Evolutionary conservation across 2,113 vertebrate species (phyloP), one percentile per base, ranked within the genome.

Genomic region (Grammomys dolichurus): DNA sequence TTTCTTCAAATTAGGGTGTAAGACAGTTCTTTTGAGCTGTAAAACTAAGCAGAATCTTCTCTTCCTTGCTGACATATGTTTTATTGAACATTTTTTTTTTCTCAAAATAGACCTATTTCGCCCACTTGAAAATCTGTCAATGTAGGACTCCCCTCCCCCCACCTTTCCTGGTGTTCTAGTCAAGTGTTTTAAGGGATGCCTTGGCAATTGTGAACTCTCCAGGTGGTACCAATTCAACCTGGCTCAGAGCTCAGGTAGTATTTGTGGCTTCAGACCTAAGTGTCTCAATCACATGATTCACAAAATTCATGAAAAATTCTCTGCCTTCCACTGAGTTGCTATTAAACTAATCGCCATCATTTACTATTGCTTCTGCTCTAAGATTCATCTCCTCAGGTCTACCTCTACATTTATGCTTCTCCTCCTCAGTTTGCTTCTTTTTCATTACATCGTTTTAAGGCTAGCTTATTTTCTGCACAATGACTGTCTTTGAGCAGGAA

Each of bases 61-160:
- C 88, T 97, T 96, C 90, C 95, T 95, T 97, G 89, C 82, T 92
- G 86, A 96, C 96, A 98, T 97, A 98, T 98, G 97, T 97, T 97
- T 95, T 93, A 95, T 85, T 97, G 95, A 96, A 97, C 96, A 96
- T 96, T 94, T 96, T 96, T 96, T 96, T 81, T 96, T 95, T 81
- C 97, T 97, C 90, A 97, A 97, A 98, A 97, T 98, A 97, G 94
- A 96, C 48, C 76, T 77, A 65, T 73, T 96, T 96, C 92, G 24
- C 97, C 97, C 97, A 98, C 96, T 14, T 72, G 88, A 94, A 96
- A 98, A 96, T 97, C 96, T 98, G 97, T 95, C 76, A 93, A 88
- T 93, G 94, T 91, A 95, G 88, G 94, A 92, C 88, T 96, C 58
- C 82, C 75, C 22, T 60, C 86, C 73, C 24, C 87, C 56, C 20